A percentile compares a stretch with the other conserved stretches of the same genome.
phyloP scores from a whole-genome alignment of 2,113 vertebrate species.

The Dolichotis patagonum region DNA sequence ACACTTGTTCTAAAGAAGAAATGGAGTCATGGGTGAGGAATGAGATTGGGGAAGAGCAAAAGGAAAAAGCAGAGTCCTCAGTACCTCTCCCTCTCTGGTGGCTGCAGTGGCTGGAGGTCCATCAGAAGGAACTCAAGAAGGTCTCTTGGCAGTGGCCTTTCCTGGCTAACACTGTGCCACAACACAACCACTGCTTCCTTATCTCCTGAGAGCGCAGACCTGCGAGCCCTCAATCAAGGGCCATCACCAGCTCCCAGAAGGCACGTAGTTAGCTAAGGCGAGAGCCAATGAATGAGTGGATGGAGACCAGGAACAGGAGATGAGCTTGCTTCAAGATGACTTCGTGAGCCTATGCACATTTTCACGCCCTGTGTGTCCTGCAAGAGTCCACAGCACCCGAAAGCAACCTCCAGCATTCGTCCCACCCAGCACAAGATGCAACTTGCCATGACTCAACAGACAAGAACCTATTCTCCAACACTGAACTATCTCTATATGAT shows the following conservation, averaged over 20 bases:
- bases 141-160: not conserved
- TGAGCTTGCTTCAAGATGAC: not conserved
- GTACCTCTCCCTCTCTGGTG: not conserved
- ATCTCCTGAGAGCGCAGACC: not conserved
- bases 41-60: not conserved
- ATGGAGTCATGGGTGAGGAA: not conserved
- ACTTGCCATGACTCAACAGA: not conserved
- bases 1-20: not conserved
- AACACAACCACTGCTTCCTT: not conserved
- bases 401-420: not conserved
- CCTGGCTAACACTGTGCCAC: too few relatives aligned
- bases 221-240: not conserved
- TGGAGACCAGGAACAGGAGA: not conserved
- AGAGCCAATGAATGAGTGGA: not conserved
- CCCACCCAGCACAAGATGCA: constrained; percentile 5
- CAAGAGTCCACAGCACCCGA: not conserved
- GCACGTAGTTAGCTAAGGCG: not conserved
- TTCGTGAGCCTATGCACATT: not conserved
- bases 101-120: not conserved
- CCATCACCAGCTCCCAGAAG: not conserved
- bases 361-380: not conserved
- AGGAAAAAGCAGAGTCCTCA: not conserved
- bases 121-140: not conserved
- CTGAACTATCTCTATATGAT: constrained; percentile 24
- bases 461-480: constrained; percentile 24